Evolutionary conservation across 2,888 invertebrate genomes (phyloP).

Genomic region (Phania funesta): DNA sequence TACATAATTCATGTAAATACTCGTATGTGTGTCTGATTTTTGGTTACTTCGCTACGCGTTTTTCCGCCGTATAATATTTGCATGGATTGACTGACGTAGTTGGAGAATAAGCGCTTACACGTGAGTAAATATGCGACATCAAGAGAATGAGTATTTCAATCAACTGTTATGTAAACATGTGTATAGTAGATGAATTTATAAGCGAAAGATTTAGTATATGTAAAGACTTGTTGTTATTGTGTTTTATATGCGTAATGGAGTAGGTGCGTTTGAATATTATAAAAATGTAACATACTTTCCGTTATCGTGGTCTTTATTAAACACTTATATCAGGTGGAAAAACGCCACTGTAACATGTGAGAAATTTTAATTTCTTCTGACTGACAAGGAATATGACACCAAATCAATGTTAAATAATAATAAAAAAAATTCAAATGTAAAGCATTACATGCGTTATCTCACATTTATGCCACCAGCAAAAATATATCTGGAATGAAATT

Average conservation of each 20-base stretch:
- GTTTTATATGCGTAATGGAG: not conserved
- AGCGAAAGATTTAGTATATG: not conserved
- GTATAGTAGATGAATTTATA: conserved; percentile 1
- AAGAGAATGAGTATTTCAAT: not conserved
- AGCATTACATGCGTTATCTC: conserved; percentile 48
- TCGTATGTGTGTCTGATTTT: too few species aligned
- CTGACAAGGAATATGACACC: conserved; percentile 12
- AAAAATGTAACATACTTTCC: not conserved
- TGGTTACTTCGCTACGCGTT: not conserved
- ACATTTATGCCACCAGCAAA: conserved; percentile 31
- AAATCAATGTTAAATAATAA: conserved; percentile 45
- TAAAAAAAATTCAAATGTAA: conserved; percentile 36
- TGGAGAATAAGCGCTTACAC: not conserved
- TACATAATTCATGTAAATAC: not conserved
- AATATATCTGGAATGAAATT: conserved; percentile 5
- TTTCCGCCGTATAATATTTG: not conserved
- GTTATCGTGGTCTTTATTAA: conserved; percentile 33
- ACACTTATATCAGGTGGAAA: conserved; percentile 57
- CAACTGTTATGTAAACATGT: conserved; percentile 27
- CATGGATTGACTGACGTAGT: not conserved
- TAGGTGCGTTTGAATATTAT: not conserved
- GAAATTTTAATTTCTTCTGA: conserved; percentile 61
- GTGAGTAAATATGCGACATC: too few species aligned
- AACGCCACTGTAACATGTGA: conserved; percentile 51
- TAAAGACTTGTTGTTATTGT: not conserved